A percentile compares a stretch with the other conserved stretches of the same genome.
These are phyloP conservation scores for Genyomyrus donnyi DNA, from an alignment of 2,113 vertebrate genomes.

Conservation along the genomic window DNA sequence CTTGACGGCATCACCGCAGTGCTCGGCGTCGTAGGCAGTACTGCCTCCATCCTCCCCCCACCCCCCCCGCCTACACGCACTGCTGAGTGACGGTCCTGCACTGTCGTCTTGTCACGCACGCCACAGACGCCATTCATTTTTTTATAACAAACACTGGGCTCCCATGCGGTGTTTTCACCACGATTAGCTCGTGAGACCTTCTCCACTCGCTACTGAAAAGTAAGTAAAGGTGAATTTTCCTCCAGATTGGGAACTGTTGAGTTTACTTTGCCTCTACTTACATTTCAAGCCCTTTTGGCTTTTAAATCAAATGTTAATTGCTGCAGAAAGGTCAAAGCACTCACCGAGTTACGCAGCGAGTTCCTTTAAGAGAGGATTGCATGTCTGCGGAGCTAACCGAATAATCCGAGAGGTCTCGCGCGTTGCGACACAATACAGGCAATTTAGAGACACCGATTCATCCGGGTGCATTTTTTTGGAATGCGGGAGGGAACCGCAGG, in stretches of 20 bases:
- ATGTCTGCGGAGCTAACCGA: background rate
- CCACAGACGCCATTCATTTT: background rate
- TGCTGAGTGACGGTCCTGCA: background rate
- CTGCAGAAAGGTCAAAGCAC: background rate
- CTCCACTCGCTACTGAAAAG: background rate
- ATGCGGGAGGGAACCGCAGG: background rate
- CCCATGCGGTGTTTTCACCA: background rate
- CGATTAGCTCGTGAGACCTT: background rate
- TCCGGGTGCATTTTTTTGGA: background rate
- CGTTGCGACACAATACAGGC: background rate
- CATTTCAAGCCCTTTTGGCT: background rate
- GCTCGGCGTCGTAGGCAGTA: background rate
- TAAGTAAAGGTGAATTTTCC: too few species aligned
- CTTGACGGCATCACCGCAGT: background rate
- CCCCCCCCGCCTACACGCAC: background rate
- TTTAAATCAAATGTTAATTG: constrained; percentile 16
- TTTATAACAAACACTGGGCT: background rate
- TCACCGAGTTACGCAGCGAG: background rate
- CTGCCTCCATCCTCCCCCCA: background rate
- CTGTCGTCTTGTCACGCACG: background rate
- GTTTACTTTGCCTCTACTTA: background rate
- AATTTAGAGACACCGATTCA: background rate
- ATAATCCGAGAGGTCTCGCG: background rate
- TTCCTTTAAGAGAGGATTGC: background rate
- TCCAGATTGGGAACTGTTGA: background rate